phyloP scores from a whole-genome alignment of 1,140 invertebrate species.

The Nephila pilipes region DNA sequence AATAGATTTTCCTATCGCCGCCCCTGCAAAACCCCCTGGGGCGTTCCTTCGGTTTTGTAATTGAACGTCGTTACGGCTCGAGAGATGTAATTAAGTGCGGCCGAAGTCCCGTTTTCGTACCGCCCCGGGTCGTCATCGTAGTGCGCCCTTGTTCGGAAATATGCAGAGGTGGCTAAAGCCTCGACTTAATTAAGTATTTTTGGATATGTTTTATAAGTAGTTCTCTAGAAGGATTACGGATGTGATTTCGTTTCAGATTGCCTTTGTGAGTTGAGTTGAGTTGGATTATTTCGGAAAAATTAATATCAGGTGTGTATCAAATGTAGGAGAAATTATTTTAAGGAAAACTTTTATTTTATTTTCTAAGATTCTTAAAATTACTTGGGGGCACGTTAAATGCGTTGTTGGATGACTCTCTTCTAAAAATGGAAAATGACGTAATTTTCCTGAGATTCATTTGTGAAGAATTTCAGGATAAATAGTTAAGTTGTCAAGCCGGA shows the following conservation, averaged over 20 bases:
- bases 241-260: conserved; percentile 12
- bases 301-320: not conserved
- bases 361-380: too few relatives aligned
- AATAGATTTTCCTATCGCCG: conserved; percentile 34
- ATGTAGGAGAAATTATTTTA: not conserved
- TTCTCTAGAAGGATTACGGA: not conserved
- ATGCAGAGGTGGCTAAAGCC: conserved; percentile 10
- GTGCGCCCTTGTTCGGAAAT: conserved; percentile 11
- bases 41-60: conserved; percentile 35
- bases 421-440: too few relatives aligned
- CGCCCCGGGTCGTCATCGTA: not conserved
- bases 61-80: conserved; percentile 56
- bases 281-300: not conserved
- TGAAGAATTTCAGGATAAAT: too few relatives aligned
- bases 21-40: not conserved
- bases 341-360: not conserved
- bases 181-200: conserved; percentile 49
- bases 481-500: too few relatives aligned
- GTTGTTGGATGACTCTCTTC: too few relatives aligned
- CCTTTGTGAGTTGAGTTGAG: not conserved
- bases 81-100: conserved; percentile 55
- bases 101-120: conserved; percentile 3
- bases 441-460: too few relatives aligned
- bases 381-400: too few relatives aligned
- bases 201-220: conserved; percentile 14